Base-by-base conservation (phyloP, 2,113 vertebrate species). In the Esox niger region DNA sequence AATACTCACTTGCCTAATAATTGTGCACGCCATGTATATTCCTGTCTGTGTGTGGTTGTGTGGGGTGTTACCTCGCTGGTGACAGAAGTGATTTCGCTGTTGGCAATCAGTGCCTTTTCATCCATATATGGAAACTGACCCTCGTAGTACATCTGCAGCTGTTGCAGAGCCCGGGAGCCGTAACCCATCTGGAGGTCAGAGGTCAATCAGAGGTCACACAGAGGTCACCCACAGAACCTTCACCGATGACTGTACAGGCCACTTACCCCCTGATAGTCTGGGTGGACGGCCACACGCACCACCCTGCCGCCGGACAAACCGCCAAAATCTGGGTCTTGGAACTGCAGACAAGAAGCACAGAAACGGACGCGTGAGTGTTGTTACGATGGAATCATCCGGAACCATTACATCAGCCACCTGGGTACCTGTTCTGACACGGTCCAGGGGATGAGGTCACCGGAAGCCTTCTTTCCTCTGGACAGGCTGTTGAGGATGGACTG, bases 381-480 rank as follows among this genome's bases (percentile, higher is more conserved):
- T 25, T 11, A 6, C 46, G 38, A 9, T n/a, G n/a, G n/a, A n/a
- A n/a, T n/a, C n/a, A n/a, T n/a, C n/a, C n/a, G n/a, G n/a, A n/a
- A n/a, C n/a, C n/a, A n/a, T n/a, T n/a, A n/a, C n/a, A n/a, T n/a
- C n/a, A n/a, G n/a, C n/a, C n/a, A n/a, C 2, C 5, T 6, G 3
- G 4, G 61, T 83, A 99, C 97, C 95, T 99, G 98, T 66, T 99
- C 97, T 0, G 97, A 99, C 30, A 99, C 63, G 0, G 95, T 98
- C 97, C 97, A 99, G 0, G 97, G 97, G 82, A 99, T 98, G 32
- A 99, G 94, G 74, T 99, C 98, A 2, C 98, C 97, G 0, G 95
- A 94, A 21, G 98, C 97, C 66, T 98, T 98, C 87, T 94, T 98
- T 23, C 98, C 98, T 79, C 97, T 91, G 26, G 97, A 96, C 27